A percentile compares a stretch with the other conserved stretches of the same genome.
These are phyloP conservation scores for Agonopterix subpropinquella DNA, from an alignment of 2,888 invertebrate species.

Conservation along the genomic window DNA sequence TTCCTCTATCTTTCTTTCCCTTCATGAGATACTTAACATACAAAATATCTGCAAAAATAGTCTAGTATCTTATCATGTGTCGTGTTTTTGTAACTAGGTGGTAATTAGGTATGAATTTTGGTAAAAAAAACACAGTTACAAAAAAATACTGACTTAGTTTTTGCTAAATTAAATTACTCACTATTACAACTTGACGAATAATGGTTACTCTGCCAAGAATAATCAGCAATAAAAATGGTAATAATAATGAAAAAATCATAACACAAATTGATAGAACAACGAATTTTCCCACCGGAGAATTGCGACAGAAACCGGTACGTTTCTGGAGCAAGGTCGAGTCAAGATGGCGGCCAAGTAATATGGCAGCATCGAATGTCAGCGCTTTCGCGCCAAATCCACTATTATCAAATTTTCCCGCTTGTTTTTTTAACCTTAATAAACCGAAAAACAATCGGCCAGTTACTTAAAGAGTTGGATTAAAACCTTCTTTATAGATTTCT, in stretches of 20 bases:
- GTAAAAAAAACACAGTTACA: too few species aligned
- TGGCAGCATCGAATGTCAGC: conserved; percentile 56
- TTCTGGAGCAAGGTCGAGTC: conserved; percentile 66
- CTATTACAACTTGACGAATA: too few species aligned
- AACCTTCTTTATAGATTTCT: conserved; percentile 19
- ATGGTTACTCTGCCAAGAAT: too few species aligned
- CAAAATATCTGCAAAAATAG: too few species aligned
- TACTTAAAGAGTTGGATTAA: conserved; percentile 20
- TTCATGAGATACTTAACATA: too few species aligned
- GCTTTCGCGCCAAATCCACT: conserved; percentile 54
- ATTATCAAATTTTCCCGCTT: conserved; percentile 13
- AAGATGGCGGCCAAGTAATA: conserved; percentile 56
- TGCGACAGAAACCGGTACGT: conserved; percentile 57
- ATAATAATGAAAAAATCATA: not conserved
- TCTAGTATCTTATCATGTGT: too few species aligned
- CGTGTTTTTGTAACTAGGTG: too few species aligned
- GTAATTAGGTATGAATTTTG: too few species aligned
- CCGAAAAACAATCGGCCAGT: conserved; percentile 5
- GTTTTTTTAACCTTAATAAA: conserved; percentile 2
- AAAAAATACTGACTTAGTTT: too few species aligned
- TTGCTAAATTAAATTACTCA: too few species aligned
- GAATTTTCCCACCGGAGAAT: conserved; percentile 57
- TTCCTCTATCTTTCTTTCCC: too few species aligned
- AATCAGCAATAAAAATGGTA: too few species aligned
- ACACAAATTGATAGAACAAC: conserved; percentile 43